phyloP scores from a whole-genome alignment of 1,140 invertebrate genomes.

The Kradibia gibbosae region DNA sequence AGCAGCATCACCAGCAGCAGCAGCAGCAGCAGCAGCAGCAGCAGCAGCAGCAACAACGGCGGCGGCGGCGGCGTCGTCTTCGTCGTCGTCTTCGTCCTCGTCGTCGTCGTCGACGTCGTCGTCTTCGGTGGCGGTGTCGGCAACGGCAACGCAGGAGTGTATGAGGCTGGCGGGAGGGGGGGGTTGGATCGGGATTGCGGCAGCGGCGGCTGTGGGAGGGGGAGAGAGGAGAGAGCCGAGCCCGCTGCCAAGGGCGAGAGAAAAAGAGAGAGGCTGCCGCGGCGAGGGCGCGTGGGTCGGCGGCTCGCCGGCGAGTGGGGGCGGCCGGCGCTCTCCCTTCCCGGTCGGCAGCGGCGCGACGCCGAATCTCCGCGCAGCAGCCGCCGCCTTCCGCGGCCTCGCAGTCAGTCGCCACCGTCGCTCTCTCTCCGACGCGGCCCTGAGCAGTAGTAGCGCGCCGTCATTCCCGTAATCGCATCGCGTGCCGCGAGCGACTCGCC shows the following conservation, averaged over 20 bases:
- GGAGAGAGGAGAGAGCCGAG: too few species aligned
- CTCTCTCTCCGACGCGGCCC: constrained; percentile 58
- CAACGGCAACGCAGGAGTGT: too few species aligned
- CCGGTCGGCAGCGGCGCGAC: neutral
- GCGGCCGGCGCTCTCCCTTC: neutral
- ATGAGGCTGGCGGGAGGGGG: too few species aligned
- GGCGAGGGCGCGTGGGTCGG: neutral
- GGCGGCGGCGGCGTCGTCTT: too few species aligned
- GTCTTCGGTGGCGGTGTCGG: too few species aligned
- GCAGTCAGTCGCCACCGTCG: constrained; percentile 65
- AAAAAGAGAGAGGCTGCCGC: neutral
- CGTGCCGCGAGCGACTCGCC: constrained; percentile 39
- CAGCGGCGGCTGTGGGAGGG: too few species aligned
- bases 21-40: too few species aligned
- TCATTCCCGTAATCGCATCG: neutral
- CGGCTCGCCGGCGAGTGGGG: neutral
- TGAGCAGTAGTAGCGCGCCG: neutral
- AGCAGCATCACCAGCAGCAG: too few species aligned
- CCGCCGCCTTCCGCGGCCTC: constrained; percentile 66
- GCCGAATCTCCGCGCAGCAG: constrained; percentile 30
- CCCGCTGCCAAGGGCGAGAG: neutral
- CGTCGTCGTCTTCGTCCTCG: too few species aligned
- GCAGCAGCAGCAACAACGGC: too few species aligned
- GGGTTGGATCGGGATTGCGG: too few species aligned
- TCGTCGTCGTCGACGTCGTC: too few species aligned